Base-by-base conservation (phyloP, 2,113 vertebrate genomes). In the Cricetomys ansorgei region DNA sequence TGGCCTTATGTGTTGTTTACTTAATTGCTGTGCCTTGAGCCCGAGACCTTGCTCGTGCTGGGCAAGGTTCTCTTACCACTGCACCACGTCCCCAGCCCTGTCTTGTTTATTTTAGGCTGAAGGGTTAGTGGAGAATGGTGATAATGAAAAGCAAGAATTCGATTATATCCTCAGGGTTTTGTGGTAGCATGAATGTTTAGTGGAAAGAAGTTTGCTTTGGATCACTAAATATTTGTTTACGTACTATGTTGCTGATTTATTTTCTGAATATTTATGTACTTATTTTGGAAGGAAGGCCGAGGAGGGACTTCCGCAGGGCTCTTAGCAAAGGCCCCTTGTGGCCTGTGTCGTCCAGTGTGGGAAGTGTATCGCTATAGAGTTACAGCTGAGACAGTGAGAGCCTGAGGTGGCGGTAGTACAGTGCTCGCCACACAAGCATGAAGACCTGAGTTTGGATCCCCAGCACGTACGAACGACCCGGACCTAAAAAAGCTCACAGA, bases 61-160 rank as follows among this genome's bases (percentile, higher is more conserved):
- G 43, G 65, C 72, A 69, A 6, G 19, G 19, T 37, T 16, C 10
- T 48, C 29, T 65, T 65, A 21, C 40, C 29, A 40, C 43, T 64
- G 40, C 62, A 34, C 40, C 1, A 48, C 57, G 65, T 27, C 12
- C 55, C 43, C 4, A 29, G 31, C 19, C 45, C 53, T 81, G 2
- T 79, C 50, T 75, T 85, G 5, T 87, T 93, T 87, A 75, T 84
- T 94, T 95, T 94, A 83, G 43, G n/a, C 91, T 91, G 91, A 50
- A 95, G 53, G 92, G 37, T 94, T 90, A 94, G 15, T 53, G 13
- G 81, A 88, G 80, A 57, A 43, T 79, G n/a, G 69, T 70, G 43
- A 27, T 79, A 27, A 67, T 45, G 13, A 94, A 91, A 91, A 93
- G 21, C 27, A 90, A 85, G 53, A 72, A 11, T 37, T n/a, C n/a